Base-by-base conservation (phyloP, 64 coral and sea anemone genomes). In the Pocillopora verrucosa region DNA sequence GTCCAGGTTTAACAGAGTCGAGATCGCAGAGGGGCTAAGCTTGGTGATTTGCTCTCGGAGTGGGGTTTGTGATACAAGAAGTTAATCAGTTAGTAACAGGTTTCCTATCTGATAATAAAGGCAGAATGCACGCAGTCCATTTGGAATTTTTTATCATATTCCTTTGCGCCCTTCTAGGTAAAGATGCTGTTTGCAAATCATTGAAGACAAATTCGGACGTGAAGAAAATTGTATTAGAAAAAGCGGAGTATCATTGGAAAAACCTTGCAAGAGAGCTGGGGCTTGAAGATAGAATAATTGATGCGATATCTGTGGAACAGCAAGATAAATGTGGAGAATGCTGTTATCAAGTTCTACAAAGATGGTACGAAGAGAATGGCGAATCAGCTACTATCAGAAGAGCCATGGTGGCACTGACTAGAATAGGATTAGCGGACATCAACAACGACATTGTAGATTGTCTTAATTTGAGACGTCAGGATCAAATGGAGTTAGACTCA, bases 341-440 rank as follows among this genome's bases (percentile, higher is more conserved):
- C 14, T 84, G 80, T 36, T 45, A 65, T 12, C 51, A 25, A 17
- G 36, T 35, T 38, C 34, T 84, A 12, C 2, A 84, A 68, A 69
- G 5, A 24, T 84, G 80, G 80, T 84, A 61, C 41, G 16, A 84
- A 20, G 4, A n/a, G 34, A 56, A 84, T 13, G 80, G 80, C 6
- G 61, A 38, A 69, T 19, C 36, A 9, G 80, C 80, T 13, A 84
- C 61, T 0, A 56, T 84, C 14, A 68, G 61, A 69, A 84, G 68
- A 84, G 61, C 67, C 2, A 84, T 84, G 80, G 35, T 56, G 1
- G 34, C 16, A 2, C 34, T 84, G 4, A 84, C 35, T 20, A 24
- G 51, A 56, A 36, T 19, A 84, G 80, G 80, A 51, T 17, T 69
- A 9, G 80, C 62, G 16, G 36, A 51, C 17, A 36, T 84, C 1